Evolutionary conservation across 2,797 vertebrate genomes (phyloP), one percentile per base, ranked within the genome.

Genomic region (Chelon auratus): DNA sequence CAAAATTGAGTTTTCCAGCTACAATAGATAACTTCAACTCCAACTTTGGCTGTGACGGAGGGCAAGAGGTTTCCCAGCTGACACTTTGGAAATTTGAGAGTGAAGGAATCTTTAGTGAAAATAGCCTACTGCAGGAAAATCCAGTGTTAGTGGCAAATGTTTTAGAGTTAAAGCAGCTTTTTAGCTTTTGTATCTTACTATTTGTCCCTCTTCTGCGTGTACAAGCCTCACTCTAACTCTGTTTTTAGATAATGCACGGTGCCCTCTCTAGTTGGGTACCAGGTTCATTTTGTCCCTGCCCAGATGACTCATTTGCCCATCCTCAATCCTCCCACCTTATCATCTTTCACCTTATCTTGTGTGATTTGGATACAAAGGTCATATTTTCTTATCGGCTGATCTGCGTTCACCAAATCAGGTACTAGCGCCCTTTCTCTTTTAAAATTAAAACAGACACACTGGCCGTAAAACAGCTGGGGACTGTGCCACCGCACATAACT

Each of bases 361-460:
- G 62, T 66, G 37, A 79, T 84, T 81, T 65, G 9, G 75, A 87
- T 80, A 52, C 86, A 91, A 92, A 91, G 91, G 84, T 84, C 85
- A 73, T 9, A 43, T 72, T 85, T 68, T 65, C 73, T 82, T 83
- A 80, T 81, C 70, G 54, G 73, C 15, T 40, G 61, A 82, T 61
- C 54, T 11, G 5, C 14, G 1, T 42, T 68, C 60, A 62, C 4
- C 26, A 60, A 72, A 30, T 43, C 48, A 55, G 22, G 12, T 26
- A 26, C 54, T 13, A 18, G 33, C 55, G 75, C 12, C n/a, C 53
- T 52, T 55, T 43, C 15, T 24, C 64, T 63, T 17, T 59, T 37
- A 50, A 57, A 72, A 75, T 71, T 61, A 72, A 75, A 72, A 50
- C 61, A 51, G 60, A 48, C 45, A 76, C 68, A 63, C 36, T 3